Percentiles rank a stretch among this genome's conserved stretches.
Conservation (phyloP, 2,113 vertebrate species). For the Oryctolagus cuniculus region mOryCun1.1 NC_091437.1:22394501-22395000, state of each 20-base stretch:
- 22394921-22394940: too few species aligned
- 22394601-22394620: not conserved
- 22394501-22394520: constrained; percentile 81
- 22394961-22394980: too few species aligned
- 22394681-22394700: not conserved
- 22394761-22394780: not conserved
- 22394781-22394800: not conserved
- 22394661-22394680: not conserved
- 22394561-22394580: constrained; percentile 72
- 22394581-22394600: not conserved
- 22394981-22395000: too few species aligned
- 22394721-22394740: not conserved
- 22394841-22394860: too few species aligned
- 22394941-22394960: too few species aligned
- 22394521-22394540: constrained; percentile 79
- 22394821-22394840: not conserved
- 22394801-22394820: not conserved
- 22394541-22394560: constrained; percentile 80
- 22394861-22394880: too few species aligned
- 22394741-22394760: not conserved
- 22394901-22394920: too few species aligned
- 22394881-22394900: too few species aligned
- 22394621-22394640: not conserved
- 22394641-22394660: not conserved
- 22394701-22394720: not conserved